phyloP scores from a whole-genome alignment of 2,113 vertebrate species.

The Dromiciops gliroides region DNA sequence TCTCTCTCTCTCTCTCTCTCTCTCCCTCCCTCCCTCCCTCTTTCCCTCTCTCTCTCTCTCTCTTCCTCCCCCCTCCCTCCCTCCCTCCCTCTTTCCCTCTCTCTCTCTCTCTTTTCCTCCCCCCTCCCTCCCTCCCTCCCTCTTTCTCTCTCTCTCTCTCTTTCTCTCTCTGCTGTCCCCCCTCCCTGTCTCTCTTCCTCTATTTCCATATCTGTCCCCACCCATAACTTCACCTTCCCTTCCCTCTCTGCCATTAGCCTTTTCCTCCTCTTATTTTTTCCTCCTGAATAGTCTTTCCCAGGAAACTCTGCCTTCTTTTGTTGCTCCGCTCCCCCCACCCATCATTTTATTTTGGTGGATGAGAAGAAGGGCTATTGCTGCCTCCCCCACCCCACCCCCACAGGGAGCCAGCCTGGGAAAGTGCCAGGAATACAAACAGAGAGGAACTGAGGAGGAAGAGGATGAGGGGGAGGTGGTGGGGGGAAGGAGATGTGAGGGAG shows the following conservation, averaged over 20 bases:
- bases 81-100: not conserved
- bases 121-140: not conserved
- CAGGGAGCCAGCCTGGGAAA: not conserved
- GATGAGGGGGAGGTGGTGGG: not conserved
- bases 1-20: not conserved
- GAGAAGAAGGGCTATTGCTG: not conserved
- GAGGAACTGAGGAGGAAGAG: accelerated
- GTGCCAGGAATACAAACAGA: not conserved
- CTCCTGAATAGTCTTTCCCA: no score
- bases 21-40: not conserved
- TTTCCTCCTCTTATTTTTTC: not conserved
- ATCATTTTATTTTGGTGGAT: not conserved
- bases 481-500: not conserved
- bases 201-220: not conserved
- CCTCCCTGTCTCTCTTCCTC: not conserved
- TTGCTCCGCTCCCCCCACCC: no score
- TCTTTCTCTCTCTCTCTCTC: accelerated
- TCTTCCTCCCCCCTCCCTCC: not conserved
- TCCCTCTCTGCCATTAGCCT: not conserved
- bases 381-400: not conserved
- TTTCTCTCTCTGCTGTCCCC: not conserved
- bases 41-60: not conserved
- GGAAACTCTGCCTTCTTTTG: not conserved
- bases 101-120: not conserved
- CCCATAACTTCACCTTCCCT: accelerated